Percentiles rank a stretch among this genome's conserved stretches.
phyloP scores from a whole-genome alignment of 2,888 invertebrate species.

The Candidula unifasciata region DNA sequence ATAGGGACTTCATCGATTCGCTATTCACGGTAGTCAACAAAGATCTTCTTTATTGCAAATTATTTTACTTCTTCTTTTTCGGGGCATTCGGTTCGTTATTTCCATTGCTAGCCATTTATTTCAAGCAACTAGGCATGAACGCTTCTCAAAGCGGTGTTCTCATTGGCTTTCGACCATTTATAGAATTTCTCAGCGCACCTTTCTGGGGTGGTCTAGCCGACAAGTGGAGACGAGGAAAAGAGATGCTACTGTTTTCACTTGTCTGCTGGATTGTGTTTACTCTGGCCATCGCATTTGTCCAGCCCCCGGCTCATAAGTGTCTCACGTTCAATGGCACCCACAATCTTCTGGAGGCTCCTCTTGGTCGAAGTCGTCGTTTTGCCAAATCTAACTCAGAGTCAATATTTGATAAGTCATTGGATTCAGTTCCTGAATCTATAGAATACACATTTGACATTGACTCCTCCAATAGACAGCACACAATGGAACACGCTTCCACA shows the following conservation, averaged over 20 bases:
- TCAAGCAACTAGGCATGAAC: constrained; percentile 99
- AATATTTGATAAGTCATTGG: not conserved
- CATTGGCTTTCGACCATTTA: constrained; percentile 96
- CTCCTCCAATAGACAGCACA: not conserved
- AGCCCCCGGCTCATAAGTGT: constrained; percentile 94
- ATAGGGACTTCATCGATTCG: constrained; percentile 68
- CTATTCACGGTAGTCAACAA: constrained; percentile 70
- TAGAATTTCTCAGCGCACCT: constrained; percentile 97
- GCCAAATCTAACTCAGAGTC: constrained; percentile 16
- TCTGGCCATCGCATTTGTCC: constrained; percentile 94
- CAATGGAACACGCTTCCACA: not conserved
- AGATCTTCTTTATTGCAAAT: constrained; percentile 90
- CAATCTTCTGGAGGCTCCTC: constrained; percentile 73
- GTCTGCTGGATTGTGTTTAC: constrained; percentile 98
- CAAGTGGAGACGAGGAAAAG: constrained; percentile 81
- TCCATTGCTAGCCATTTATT: constrained; percentile 97
- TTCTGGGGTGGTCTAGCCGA: constrained; percentile 98
- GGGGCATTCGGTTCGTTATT: constrained; percentile 98
- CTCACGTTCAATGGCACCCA: constrained; percentile 84
- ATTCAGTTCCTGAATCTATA: not conserved
- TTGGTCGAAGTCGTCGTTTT: constrained; percentile 46
- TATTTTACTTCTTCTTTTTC: constrained; percentile 99
- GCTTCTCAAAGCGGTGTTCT: constrained; percentile 91
- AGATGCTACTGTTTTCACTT: constrained; percentile 91
- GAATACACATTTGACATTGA: not conserved